phyloP scores from a whole-genome alignment of 2,888 invertebrate species.

The Caenorhabditis doughertyi region DNA sequence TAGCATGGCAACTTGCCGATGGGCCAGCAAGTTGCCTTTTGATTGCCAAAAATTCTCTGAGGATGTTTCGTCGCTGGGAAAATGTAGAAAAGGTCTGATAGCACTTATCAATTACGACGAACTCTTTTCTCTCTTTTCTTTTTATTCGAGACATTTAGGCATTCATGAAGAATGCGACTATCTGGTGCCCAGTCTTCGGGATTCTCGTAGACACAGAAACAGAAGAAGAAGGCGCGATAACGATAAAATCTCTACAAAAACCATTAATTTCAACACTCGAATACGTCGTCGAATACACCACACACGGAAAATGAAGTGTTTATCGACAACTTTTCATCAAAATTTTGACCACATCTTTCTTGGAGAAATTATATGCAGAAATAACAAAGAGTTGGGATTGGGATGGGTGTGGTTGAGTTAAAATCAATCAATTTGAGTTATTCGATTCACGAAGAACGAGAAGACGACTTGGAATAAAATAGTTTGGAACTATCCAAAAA shows the following conservation, averaged over 20 bases:
- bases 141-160: constrained; percentile 34
- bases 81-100: constrained; percentile 34
- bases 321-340: constrained; percentile 51
- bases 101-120: constrained; percentile 47
- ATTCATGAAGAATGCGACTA: constrained; percentile 15
- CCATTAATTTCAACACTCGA: constrained; percentile 60
- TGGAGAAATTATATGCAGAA: not conserved
- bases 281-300: constrained; percentile 16
- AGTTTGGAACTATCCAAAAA: no score
- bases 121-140: constrained; percentile 8
- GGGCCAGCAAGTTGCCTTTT: no score
- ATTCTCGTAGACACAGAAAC: constrained; percentile 24
- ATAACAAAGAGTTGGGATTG: not conserved
- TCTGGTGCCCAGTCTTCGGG: constrained; percentile 6
- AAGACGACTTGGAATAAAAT: not conserved
- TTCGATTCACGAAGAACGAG: not conserved
- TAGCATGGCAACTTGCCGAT: no score
- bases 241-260: constrained; percentile 59
- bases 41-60: no score
- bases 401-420: constrained; percentile 24
- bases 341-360: not conserved
- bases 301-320: constrained; percentile 43
- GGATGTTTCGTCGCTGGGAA: constrained; percentile 6
- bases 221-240: no score
- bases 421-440: constrained; percentile 43